A percentile compares a stretch with the other conserved stretches of the same genome.
phyloP scores from a whole-genome alignment of 2,113 vertebrate species.

The Jacana jacana region DNA sequence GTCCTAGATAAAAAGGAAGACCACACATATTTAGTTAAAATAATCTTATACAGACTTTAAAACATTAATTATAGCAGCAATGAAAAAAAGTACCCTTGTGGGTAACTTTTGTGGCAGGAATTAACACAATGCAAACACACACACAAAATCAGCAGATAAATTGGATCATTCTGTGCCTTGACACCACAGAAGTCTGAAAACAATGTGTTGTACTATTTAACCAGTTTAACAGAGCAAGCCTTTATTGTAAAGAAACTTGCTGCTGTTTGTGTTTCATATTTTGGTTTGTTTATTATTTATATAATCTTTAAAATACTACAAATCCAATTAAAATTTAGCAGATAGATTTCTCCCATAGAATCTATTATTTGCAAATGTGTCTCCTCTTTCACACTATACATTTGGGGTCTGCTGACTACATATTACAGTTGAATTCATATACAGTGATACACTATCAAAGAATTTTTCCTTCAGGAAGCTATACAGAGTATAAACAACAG shows the following conservation, averaged over 20 bases:
- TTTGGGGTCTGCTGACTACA: neutral
- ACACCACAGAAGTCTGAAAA: slow-evolving; percentile 12
- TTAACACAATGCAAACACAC: neutral
- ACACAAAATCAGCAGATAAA: neutral
- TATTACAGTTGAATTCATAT: neutral
- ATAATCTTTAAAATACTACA: neutral
- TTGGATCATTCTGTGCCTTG: slow-evolving; percentile 31
- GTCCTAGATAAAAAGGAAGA: slow-evolving; percentile 77
- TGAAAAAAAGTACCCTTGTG: neutral
- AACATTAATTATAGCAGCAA: neutral
- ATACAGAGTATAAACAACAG: neutral
- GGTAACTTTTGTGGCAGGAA: neutral
- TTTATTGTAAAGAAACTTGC: neutral
- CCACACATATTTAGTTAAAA: neutral
- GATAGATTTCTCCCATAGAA: neutral
- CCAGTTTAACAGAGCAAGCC: slow-evolving; percentile 11
- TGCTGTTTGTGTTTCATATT: neutral
- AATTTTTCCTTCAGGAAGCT: neutral
- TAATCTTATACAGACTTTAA: neutral
- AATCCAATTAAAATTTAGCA: neutral
- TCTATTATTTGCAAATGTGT: neutral
- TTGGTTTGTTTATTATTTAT: neutral
- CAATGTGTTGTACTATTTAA: slow-evolving; percentile 32
- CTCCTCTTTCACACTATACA: neutral
- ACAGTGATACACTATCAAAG: neutral